Base-by-base conservation (phyloP, 1,140 invertebrate genomes). In the Mya arenaria region DNA sequence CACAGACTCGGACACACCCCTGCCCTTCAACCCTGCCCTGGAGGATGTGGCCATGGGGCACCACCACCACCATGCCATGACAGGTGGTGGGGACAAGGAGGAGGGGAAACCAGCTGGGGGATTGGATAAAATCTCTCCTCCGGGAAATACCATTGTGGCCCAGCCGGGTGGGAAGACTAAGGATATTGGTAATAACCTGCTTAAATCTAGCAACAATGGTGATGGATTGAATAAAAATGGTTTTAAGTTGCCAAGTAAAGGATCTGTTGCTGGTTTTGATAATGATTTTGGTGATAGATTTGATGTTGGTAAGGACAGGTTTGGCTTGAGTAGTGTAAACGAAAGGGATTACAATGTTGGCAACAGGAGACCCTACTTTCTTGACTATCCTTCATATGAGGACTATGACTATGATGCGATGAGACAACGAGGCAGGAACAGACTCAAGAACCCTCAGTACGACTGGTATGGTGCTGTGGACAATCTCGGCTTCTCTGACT, bases 1-100 rank as follows among this genome's bases (percentile, higher is more conserved):
- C 23, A 28, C 72, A 0, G 92, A 91, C 82, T 92, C 91, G 8
- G 91, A 92, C 78, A 85, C 88, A 17, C 90, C 90, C 19, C 86
- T 93, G 19, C 92, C 92, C 34, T 89, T 90, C 25, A 94, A 94
- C 86, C 91, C 91, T 25, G 72, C 87, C 0, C 85, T 94, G n/a
- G 94, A 94, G 77, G 92, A 92, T 41, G 88, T 90, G 74, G 93
- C 94, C 6, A 83, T 82, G 32, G 90, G 87, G 6, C 85, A 89
- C 66, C 83, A 88, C 60, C 85, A 87, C 69, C 84, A 87, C 55
- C 41, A 52, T 72, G 39, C 55, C 23, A 56, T 68, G 62, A 48
- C 34, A 25, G 75, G 41, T 23, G 17, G 30, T 15, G 37, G 19
- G 15, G 28, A 78, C 28, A n/a, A 68, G 5, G 37, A 78, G 30